phyloP scores from a whole-genome alignment of 1,140 invertebrate species.

The Lineus longissimus region DNA sequence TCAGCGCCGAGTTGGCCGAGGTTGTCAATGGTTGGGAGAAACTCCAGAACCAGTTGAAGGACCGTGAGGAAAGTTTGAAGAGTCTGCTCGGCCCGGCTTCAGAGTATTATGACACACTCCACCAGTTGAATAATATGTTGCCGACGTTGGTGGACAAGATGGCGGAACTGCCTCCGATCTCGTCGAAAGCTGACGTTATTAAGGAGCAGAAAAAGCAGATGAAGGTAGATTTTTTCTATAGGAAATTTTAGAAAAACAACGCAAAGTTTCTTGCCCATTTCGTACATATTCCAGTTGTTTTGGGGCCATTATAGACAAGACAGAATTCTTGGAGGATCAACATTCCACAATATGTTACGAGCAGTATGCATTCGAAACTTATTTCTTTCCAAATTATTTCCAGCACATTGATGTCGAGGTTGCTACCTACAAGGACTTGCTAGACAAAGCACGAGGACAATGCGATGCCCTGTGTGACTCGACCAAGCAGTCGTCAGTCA shows the following conservation, averaged over 20 bases:
- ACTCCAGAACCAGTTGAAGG: slow-evolving; percentile 35
- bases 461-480: slow-evolving; percentile 81
- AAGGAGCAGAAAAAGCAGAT: slow-evolving; percentile 74
- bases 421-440: slow-evolving; percentile 67
- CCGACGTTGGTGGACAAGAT: slow-evolving; percentile 72
- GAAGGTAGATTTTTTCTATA: slow-evolving; percentile 33
- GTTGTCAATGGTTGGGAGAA: slow-evolving; percentile 59
- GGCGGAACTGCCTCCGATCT: slow-evolving; percentile 59
- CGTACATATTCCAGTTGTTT: too few species aligned
- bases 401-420: slow-evolving; percentile 79
- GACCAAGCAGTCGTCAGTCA: slow-evolving; percentile 83
- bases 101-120: slow-evolving; percentile 84
- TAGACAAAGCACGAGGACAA: slow-evolving; percentile 82
- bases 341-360: too few species aligned
- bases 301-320: too few species aligned
- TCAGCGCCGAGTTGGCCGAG: slow-evolving; percentile 57
- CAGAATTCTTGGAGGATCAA: too few species aligned
- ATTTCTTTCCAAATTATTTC: slow-evolving; percentile 12
- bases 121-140: slow-evolving; percentile 70
- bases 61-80: slow-evolving; percentile 37
- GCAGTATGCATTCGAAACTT: too few species aligned
- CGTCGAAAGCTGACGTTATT: slow-evolving; percentile 65
- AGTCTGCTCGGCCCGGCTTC: slow-evolving; percentile 59
- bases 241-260: not conserved
- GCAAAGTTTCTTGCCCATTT: not conserved